A percentile compares a stretch with the other conserved stretches of the same genome.
Conservation (phyloP, 2,113 vertebrate species). For the Semicossyphus pulcher region DNA sequence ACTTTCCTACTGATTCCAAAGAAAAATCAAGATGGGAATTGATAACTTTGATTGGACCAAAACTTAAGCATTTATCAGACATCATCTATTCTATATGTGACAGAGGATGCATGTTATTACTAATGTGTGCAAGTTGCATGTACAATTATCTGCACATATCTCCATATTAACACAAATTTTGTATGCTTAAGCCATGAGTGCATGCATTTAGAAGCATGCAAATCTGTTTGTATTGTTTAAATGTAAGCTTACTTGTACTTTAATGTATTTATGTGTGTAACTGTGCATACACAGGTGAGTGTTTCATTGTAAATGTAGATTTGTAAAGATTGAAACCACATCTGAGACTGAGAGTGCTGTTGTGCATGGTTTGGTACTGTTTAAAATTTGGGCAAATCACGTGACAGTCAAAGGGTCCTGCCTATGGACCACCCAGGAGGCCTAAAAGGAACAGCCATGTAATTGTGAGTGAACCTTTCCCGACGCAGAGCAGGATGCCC, state of each 20-base stretch:
- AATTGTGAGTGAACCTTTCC: conserved; percentile 85
- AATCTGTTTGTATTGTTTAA: background rate
- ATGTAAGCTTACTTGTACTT: background rate
- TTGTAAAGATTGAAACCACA: background rate
- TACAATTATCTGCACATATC: background rate
- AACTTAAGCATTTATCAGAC: too few relatives aligned
- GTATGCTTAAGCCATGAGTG: background rate
- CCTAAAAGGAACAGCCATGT: conserved; percentile 88
- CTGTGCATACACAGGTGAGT: conserved; percentile 3
- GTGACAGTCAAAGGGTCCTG: conserved; percentile 88
- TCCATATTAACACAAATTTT: background rate
- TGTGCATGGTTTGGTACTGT: conserved; percentile 24
- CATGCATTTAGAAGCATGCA: background rate
- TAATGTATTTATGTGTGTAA: background rate
- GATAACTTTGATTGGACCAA: too few relatives aligned
- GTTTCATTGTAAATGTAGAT: background rate
- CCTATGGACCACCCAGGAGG: conserved; percentile 91
- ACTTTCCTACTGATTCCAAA: conserved; percentile 1
- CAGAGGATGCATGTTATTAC: too few relatives aligned
- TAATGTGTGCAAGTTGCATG: too few relatives aligned
- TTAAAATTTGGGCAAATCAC: conserved; percentile 79
- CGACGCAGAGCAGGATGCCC: conserved; percentile 86
- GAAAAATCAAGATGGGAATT: background rate
- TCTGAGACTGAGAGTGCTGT: background rate
- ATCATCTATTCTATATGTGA: too few relatives aligned